Percentiles rank a stretch among this genome's conserved stretches.
Evolutionary conservation across 2,797 vertebrate species (phyloP).

Genomic region (Allobates femoralis): DNA sequence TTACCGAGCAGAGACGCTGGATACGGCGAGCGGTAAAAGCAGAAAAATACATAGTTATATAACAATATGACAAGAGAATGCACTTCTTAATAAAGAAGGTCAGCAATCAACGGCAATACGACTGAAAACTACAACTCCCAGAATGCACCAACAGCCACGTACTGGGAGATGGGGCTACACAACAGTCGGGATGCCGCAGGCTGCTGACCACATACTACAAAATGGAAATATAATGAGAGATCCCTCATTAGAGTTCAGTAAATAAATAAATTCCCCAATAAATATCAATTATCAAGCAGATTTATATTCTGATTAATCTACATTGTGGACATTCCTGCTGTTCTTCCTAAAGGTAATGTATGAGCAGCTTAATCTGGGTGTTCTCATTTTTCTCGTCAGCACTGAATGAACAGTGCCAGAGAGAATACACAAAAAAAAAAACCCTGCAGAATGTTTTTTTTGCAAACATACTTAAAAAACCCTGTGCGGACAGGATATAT

Average conservation of each 20-base stretch:
- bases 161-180: too few relatives aligned
- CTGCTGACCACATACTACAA: too few relatives aligned
- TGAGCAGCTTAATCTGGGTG: not conserved
- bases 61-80: not conserved
- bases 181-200: too few relatives aligned
- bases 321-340: not conserved
- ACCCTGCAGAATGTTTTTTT: too few relatives aligned
- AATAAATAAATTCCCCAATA: not conserved
- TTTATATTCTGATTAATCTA: not conserved
- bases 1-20: slow-evolving; percentile 61
- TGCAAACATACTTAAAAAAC: too few relatives aligned
- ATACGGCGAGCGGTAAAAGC: slow-evolving; percentile 15
- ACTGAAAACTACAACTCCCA: too few relatives aligned
- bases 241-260: not conserved
- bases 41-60: slow-evolving; percentile 40
- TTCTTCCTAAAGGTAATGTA: not conserved
- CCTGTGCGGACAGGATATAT: not conserved
- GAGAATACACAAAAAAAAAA: too few relatives aligned
- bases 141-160: too few relatives aligned
- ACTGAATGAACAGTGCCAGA: not conserved
- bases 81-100: not conserved
- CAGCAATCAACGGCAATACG: too few relatives aligned
- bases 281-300: not conserved
- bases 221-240: not conserved
- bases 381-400: not conserved